Conservation (phyloP, 1,140 invertebrate species). For the Sycophila sp. region DNA sequence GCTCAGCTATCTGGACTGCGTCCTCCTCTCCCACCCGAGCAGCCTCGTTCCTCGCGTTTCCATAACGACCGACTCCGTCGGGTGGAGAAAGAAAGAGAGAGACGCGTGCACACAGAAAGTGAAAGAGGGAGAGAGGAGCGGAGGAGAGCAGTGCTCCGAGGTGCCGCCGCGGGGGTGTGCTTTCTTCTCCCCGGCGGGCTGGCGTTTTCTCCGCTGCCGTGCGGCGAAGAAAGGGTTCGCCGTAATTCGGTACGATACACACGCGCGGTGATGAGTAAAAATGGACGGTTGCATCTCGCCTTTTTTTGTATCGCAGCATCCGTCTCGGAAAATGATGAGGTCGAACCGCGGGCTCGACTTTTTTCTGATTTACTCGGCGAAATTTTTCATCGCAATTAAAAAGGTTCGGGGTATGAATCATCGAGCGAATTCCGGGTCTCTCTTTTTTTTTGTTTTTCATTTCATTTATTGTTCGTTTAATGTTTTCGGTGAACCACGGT, state of each 20-base stretch:
- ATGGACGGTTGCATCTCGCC: background rate
- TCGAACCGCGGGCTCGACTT: background rate
- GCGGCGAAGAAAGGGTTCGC: slow-evolving; percentile 14
- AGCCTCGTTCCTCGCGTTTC: slow-evolving; percentile 46
- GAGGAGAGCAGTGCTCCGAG: slow-evolving; percentile 36
- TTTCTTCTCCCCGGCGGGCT: slow-evolving; percentile 46
- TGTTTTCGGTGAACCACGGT: no score
- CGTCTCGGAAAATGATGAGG: background rate
- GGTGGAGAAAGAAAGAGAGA: slow-evolving; percentile 5
- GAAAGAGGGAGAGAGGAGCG: no score
- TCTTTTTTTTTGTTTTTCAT: no score
- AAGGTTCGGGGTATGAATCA: no score
- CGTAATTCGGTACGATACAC: slow-evolving; percentile 2
- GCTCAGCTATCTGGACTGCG: background rate
- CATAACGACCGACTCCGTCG: slow-evolving; percentile 63
- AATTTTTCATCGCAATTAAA: no score
- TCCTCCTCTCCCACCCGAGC: slow-evolving; percentile 1
- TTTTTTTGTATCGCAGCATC: background rate
- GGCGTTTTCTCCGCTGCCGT: slow-evolving; percentile 21
- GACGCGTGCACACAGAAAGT: no score
- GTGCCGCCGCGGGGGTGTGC: slow-evolving; percentile 40
- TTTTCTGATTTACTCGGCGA: no score
- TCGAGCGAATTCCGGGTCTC: no score
- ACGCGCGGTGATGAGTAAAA: slow-evolving; percentile 22
- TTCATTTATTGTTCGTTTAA: no score